Evolutionary conservation across 2,888 invertebrate genomes (phyloP).

Genomic region (Proisotoma minuta): DNA sequence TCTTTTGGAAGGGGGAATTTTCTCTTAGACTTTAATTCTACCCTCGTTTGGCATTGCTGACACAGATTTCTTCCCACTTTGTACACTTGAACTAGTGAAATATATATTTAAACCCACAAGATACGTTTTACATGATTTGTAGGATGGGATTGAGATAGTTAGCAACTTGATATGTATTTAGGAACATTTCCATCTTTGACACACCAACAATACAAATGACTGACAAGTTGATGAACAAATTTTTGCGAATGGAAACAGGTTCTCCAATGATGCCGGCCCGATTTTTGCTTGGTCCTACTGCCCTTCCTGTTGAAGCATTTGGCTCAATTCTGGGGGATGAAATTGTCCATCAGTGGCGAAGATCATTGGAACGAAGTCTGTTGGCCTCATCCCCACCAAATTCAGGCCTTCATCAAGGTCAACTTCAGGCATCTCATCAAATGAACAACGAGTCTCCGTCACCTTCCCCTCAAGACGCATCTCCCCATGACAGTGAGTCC

Average conservation of each 20-base stretch:
- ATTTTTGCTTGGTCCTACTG: conserved; percentile 42
- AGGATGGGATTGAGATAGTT: no score
- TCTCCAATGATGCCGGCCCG: conserved; percentile 46
- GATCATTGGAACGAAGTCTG: conserved; percentile 60
- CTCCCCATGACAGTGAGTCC: conserved; percentile 36
- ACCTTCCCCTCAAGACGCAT: conserved; percentile 43
- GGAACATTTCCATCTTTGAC: conserved; percentile 2
- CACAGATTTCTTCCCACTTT: not conserved
- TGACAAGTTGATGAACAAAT: conserved; percentile 4
- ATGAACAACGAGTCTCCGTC: conserved; percentile 48
- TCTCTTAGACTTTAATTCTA: not conserved
- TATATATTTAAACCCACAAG: not conserved
- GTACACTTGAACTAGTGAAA: not conserved
- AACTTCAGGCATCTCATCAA: conserved; percentile 47
- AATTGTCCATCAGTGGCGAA: conserved; percentile 73
- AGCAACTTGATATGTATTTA: not conserved
- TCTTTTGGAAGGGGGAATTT: no score
- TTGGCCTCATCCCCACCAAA: conserved; percentile 47
- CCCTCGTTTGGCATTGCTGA: not conserved
- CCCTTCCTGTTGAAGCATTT: conserved; percentile 49
- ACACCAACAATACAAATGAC: conserved; percentile 1
- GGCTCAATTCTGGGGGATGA: conserved; percentile 66
- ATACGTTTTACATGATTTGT: no score
- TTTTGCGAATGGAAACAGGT: conserved; percentile 25
- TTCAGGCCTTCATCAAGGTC: conserved; percentile 37